A percentile compares a stretch with the other conserved stretches of the same genome.
Conservation (phyloP, 2,797 vertebrate species). For the Arremon brunneinucha region DNA sequence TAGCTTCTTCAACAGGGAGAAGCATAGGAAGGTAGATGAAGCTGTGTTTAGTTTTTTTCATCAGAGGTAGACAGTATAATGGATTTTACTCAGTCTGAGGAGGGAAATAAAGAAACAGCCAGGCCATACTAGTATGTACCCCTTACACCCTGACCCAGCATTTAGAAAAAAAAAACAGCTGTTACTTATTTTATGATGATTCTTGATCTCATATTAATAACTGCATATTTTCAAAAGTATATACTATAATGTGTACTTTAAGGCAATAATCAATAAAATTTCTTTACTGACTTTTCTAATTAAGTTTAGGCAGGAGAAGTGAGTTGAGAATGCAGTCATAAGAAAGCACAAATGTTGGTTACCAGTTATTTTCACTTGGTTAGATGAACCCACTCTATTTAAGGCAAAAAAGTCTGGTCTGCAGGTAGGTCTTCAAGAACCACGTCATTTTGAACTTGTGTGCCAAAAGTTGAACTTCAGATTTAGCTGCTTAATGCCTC, state of each 20-base stretch:
- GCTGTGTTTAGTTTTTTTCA: neutral
- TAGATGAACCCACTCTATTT: neutral
- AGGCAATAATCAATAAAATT: neutral
- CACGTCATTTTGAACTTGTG: fast-evolving
- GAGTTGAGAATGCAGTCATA: neutral
- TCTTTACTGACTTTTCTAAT: neutral
- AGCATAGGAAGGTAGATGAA: neutral
- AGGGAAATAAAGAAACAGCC: neutral
- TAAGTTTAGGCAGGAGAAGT: neutral
- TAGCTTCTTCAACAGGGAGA: neutral
- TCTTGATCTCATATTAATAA: neutral
- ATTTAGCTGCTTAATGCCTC: neutral
- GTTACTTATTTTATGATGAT: neutral
- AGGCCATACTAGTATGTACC: neutral
- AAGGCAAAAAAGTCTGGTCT: neutral
- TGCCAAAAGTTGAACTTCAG: neutral
- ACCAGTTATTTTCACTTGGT: neutral
- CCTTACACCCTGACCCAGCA: neutral
- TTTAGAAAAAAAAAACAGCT: neutral
- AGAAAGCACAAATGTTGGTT: neutral
- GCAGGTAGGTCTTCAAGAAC: neutral
- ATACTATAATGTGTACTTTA: neutral
- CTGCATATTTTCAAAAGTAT: neutral
- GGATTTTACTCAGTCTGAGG: neutral
- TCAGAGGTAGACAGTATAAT: neutral